phyloP scores from a whole-genome alignment of 1,140 invertebrate species.

The Zaprionus lachaisei region DNA sequence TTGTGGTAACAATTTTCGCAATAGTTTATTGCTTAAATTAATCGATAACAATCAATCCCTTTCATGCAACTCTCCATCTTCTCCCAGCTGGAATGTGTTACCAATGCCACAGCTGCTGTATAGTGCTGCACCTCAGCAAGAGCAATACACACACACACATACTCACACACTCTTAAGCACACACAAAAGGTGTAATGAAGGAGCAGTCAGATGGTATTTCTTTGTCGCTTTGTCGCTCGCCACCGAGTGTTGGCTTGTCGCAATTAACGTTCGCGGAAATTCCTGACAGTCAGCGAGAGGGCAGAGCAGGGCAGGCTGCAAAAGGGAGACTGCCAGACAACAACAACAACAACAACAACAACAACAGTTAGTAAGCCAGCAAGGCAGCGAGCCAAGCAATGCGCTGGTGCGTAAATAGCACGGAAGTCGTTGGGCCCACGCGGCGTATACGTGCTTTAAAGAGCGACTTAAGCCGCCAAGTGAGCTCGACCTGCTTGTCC shows the following conservation, averaged over 20 bases:
- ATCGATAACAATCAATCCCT: background rate
- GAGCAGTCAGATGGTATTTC: conserved; percentile 61
- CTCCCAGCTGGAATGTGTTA: background rate
- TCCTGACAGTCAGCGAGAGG: conserved; percentile 59
- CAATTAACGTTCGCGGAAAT: conserved; percentile 82
- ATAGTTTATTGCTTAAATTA: too few relatives aligned
- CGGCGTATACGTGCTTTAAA: conserved; percentile 69
- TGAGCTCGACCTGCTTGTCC: conserved; percentile 27
- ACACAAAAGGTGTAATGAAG: conserved; percentile 52
- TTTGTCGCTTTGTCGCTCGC: conserved; percentile 51
- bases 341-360: background rate
- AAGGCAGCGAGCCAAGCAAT: conserved; percentile 44
- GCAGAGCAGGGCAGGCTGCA: conserved; percentile 21
- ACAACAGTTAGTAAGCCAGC: background rate
- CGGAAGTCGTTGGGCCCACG: conserved; percentile 74
- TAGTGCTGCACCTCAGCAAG: background rate
- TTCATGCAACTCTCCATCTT: background rate
- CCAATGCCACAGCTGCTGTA: background rate
- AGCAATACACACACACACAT: conserved; percentile 12
- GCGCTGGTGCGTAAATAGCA: conserved; percentile 73
- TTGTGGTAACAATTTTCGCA: too few relatives aligned
- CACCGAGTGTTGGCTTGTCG: conserved; percentile 68
- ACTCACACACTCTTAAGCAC: background rate
- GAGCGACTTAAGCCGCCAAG: conserved; percentile 35
- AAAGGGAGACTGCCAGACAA: background rate